A percentile compares a stretch with the other conserved stretches of the same genome.
These are phyloP conservation scores for Lophotis ruficrista DNA, from an alignment of 2,113 vertebrate genomes.

Conservation along the genomic window DNA sequence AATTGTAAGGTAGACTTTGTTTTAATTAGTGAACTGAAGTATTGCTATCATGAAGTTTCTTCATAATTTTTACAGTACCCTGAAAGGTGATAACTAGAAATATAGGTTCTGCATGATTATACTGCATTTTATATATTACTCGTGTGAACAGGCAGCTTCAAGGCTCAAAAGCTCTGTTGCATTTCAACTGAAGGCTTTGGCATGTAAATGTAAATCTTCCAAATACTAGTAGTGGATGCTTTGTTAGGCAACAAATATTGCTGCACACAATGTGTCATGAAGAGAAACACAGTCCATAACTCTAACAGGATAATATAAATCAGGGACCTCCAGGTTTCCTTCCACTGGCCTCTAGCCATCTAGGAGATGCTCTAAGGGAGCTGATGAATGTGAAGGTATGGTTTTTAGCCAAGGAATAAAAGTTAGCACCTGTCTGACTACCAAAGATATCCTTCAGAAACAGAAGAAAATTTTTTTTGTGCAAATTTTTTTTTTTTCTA, in stretches of 20 bases:
- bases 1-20: neutral
- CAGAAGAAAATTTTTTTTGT: neutral
- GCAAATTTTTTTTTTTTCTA: neutral
- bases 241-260: neutral
- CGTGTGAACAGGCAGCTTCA: neutral
- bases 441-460: neutral
- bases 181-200: constrained; percentile 21
- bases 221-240: neutral
- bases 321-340: neutral
- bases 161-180: neutral
- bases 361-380: neutral
- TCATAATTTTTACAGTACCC: neutral
- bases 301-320: neutral
- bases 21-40: neutral
- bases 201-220: constrained; percentile 20
- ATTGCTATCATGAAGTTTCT: neutral
- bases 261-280: neutral
- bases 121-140: neutral
- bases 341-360: neutral
- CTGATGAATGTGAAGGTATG: neutral
- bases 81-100: neutral
- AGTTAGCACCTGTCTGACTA: neutral
- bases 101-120: neutral
- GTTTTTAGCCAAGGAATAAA: neutral
- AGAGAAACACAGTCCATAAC: neutral